Conservation (phyloP, 1,140 invertebrate species). For the Aphelenchoides besseyi region DNA sequence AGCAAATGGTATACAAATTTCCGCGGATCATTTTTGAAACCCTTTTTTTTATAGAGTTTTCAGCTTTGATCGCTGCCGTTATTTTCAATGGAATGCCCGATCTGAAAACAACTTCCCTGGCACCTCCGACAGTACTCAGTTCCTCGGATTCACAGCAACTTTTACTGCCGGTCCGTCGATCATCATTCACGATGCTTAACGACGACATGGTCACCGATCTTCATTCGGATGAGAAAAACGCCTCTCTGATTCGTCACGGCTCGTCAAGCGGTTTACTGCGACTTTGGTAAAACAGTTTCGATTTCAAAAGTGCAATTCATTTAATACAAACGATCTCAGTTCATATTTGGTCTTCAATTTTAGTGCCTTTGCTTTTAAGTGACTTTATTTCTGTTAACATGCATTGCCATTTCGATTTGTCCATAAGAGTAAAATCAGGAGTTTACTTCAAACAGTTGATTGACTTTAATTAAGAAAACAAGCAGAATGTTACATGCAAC, state of each 20-base stretch:
- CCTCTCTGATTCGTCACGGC: constrained; percentile 35
- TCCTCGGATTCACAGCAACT: constrained; percentile 57
- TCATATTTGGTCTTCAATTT: background rate
- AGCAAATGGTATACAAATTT: constrained; percentile 44
- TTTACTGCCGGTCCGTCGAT: constrained; percentile 31
- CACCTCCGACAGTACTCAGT: constrained; percentile 3
- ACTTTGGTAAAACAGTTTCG: constrained; percentile 35
- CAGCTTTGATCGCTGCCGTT: constrained; percentile 49
- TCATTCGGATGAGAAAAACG: constrained; percentile 61
- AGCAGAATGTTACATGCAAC: background rate
- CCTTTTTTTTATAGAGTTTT: constrained; percentile 41
- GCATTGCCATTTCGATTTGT: too few relatives aligned
- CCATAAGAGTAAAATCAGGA: too few relatives aligned
- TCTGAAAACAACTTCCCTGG: constrained; percentile 36
- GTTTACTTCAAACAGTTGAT: too few relatives aligned
- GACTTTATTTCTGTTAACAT: background rate
- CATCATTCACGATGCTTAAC: constrained; percentile 46
- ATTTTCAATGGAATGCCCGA: constrained; percentile 59
- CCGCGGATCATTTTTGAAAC: background rate
- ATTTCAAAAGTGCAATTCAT: background rate
- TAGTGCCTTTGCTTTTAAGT: background rate
- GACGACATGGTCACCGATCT: constrained; percentile 55
- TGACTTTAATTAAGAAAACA: background rate
- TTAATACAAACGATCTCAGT: background rate
- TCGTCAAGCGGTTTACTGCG: constrained; percentile 34